Evolutionary conservation across 2,113 vertebrate species (phyloP), one percentile per base, ranked within the genome.

Genomic region (Rhinichthys klamathensis): DNA sequence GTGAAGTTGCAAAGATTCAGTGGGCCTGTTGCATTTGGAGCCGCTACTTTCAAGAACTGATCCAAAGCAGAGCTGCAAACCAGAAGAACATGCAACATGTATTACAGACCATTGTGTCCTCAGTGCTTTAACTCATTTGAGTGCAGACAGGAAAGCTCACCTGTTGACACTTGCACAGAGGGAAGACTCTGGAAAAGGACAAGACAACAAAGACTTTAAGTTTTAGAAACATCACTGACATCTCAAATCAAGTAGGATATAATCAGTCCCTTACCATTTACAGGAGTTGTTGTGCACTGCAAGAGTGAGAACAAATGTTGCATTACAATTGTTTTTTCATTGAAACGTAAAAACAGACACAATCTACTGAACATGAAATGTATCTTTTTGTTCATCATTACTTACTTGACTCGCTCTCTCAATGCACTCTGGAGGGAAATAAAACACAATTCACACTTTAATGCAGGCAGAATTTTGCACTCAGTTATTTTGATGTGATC

Each of bases 111-210:
- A 11, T 56, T 9, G 4, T 69, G 60, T n/a, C 4, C 0, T 58
- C 32, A 72, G 65, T 58, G 30, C 3, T 58, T 58, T 11, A n/a
- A 23, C 18, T 35, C 6, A 3, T 41, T 9, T 56, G n/a, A 70
- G 46, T 6, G 46, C 80, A 41, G 32, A 83, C 7, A 72, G 32
- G 72, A 83, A 23, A 56, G 49, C 65, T 72, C 67, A 83, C 81
- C 81, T 73, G 81, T 21, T 27, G 63, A 83, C 65, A 41, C 13
- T 38, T 25, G 67, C 49, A 83, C 81, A 83, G 30, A 73, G 9
- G 23, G 2, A 30, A 10, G 46, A 0, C 21, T 72, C 81, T 83
- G 67, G 25, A 41, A 44, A 58, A 67, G 10, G 49, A 56, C 12
- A 73, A 72, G 10, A 63, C 12, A 73, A 56, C 21, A 38, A 54